These are phyloP conservation scores for Ameiurus melas DNA, from an alignment of 2,113 vertebrate species.

Conservation along the genomic window DNA sequence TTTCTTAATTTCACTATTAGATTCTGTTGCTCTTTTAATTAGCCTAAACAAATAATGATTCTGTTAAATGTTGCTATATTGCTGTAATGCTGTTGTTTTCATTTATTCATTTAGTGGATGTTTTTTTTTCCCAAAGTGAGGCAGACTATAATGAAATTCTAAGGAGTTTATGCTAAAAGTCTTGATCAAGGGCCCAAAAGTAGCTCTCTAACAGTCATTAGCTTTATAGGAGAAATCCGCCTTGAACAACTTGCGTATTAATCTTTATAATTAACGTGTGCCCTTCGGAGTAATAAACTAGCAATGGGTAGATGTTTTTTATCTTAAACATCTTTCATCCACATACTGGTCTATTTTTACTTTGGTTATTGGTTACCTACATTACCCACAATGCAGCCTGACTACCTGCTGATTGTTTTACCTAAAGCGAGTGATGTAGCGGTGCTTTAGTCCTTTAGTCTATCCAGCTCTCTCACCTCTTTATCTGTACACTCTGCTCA, in stretches of 20 bases:
- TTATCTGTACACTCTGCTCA: background rate
- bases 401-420: background rate
- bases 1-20: constrained; percentile 10
- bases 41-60: constrained; percentile 15
- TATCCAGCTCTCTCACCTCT: background rate
- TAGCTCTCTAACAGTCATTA: background rate
- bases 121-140: background rate
- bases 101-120: background rate
- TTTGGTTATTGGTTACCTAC: background rate
- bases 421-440: background rate
- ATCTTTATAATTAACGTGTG: background rate
- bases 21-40: constrained; percentile 4
- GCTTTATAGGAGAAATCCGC: background rate
- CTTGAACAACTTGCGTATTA: background rate
- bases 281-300: background rate
- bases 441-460: background rate
- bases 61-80: background rate
- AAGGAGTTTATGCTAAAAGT: background rate
- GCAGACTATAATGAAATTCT: background rate
- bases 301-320: background rate
- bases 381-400: constrained; percentile 1
- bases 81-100: background rate
- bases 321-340: background rate
- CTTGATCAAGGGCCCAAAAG: background rate
- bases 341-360: background rate